A percentile compares a stretch with the other conserved stretches of the same genome.
These are phyloP conservation scores for Limnephilus marmoratus DNA, from an alignment of 2,888 invertebrate species.

Conservation along the genomic window DNA sequence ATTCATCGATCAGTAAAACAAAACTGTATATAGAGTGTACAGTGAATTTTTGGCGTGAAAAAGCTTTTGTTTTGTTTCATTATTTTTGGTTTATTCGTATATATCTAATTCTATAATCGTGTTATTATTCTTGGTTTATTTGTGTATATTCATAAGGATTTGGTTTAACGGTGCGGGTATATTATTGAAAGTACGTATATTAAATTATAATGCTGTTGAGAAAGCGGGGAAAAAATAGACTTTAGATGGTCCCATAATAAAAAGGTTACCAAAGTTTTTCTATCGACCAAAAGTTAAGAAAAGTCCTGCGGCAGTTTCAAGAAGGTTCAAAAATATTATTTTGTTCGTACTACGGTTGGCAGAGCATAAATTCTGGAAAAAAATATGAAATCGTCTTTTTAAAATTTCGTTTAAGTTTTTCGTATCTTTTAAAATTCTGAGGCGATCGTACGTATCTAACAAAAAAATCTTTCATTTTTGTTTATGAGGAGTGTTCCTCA, in stretches of 20 bases:
- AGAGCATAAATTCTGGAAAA: neutral
- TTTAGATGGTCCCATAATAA: neutral
- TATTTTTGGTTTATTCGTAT: too few relatives aligned
- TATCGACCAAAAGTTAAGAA: neutral
- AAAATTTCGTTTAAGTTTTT: neutral
- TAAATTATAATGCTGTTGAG: neutral
- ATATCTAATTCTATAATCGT: neutral
- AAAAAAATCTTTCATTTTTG: neutral
- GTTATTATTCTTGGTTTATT: too few relatives aligned
- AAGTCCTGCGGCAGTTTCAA: neutral
- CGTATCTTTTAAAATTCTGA: neutral
- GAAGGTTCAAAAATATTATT: neutral
- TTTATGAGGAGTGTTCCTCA: too few relatives aligned
- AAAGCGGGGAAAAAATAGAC: neutral
- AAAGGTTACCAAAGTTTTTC: neutral
- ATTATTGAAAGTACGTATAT: neutral
- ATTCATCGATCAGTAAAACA: too few relatives aligned
- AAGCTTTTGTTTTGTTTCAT: too few relatives aligned
- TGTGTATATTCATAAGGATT: too few relatives aligned
- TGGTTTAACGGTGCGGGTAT: too few relatives aligned
- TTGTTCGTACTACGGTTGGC: neutral
- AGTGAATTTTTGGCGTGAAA: too few relatives aligned
- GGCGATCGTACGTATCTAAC: neutral
- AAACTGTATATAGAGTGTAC: too few relatives aligned
- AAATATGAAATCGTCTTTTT: neutral